These are phyloP conservation scores for Siphamia tubifer DNA, from an alignment of 2,113 vertebrate species.

Conservation along the genomic window DNA sequence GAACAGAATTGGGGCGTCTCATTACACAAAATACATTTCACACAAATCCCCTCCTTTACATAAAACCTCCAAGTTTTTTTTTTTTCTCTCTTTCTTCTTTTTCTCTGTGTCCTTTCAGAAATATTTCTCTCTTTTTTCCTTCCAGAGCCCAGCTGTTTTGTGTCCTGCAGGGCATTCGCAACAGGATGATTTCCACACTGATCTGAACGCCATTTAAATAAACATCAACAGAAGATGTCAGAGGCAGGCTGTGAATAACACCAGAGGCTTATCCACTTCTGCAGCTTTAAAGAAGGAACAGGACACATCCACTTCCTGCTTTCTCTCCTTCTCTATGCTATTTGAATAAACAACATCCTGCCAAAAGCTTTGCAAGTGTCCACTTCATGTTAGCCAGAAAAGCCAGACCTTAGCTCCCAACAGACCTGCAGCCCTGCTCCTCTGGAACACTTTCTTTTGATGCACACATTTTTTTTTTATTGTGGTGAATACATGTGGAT, in stretches of 20 bases:
- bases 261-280: conserved; percentile 70
- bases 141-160: conserved; percentile 59
- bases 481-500: too few species aligned
- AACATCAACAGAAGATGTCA: conserved; percentile 71
- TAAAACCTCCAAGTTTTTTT: conserved; percentile 29
- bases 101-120: conserved; percentile 23
- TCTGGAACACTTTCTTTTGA: conserved; percentile 12
- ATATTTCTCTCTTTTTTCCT: conserved; percentile 29
- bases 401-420: conserved; percentile 31
- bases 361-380: conserved; percentile 39
- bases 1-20: conserved; percentile 54
- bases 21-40: conserved; percentile 65
- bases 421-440: background rate
- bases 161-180: conserved; percentile 54
- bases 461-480: conserved; percentile 6
- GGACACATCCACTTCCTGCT: conserved; percentile 32
- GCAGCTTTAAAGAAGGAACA: conserved; percentile 51
- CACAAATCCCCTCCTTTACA: conserved; percentile 43
- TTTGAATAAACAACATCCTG: conserved; percentile 65
- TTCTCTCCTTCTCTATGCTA: conserved; percentile 37
- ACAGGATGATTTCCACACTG: conserved; percentile 58
- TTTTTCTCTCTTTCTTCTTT: background rate
- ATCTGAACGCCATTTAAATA: conserved; percentile 67
- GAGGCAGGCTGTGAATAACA: conserved; percentile 61
- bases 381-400: conserved; percentile 39